Conservation (phyloP, 2,888 invertebrate genomes). For the Caenorhabditis sinica region DNA sequence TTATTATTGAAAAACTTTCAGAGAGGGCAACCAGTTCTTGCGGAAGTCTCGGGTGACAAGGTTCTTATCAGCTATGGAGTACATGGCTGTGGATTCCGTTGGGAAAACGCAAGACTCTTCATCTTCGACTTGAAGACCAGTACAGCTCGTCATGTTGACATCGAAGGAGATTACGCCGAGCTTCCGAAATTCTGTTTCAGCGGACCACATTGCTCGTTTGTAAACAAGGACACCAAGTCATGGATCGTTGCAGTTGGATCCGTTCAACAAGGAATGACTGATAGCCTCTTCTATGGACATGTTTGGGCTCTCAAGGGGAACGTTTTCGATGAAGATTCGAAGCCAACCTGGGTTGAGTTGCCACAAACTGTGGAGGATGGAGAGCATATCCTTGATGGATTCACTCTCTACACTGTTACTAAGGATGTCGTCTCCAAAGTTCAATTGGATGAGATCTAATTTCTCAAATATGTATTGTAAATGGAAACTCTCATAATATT, state of each 20-base stretch:
- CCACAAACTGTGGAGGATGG: constrained; percentile 47
- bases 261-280: constrained; percentile 63
- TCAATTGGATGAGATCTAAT: constrained; percentile 37
- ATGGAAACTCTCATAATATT: background rate
- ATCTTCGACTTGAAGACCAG: constrained; percentile 64
- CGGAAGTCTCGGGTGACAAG: constrained; percentile 50
- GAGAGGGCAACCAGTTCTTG: constrained; percentile 64
- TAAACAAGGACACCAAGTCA: constrained; percentile 43
- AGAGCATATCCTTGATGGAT: constrained; percentile 40
- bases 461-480: background rate
- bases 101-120: constrained; percentile 69
- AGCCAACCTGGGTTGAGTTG: constrained; percentile 38
- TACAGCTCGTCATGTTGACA: constrained; percentile 33
- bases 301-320: constrained; percentile 63
- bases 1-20: constrained; percentile 37
- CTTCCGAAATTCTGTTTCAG: constrained; percentile 65
- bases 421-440: constrained; percentile 32
- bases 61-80: constrained; percentile 71
- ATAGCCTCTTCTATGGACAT: constrained; percentile 61
- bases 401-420: constrained; percentile 50
- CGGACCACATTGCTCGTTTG: constrained; percentile 57
- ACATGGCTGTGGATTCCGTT: constrained; percentile 75
- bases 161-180: constrained; percentile 25
- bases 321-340: constrained; percentile 35
- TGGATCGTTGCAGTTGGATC: constrained; percentile 55